These are phyloP conservation scores for Liodrosophila aerea DNA, from an alignment of 2,888 invertebrate genomes.

Conservation along the genomic window DNA sequence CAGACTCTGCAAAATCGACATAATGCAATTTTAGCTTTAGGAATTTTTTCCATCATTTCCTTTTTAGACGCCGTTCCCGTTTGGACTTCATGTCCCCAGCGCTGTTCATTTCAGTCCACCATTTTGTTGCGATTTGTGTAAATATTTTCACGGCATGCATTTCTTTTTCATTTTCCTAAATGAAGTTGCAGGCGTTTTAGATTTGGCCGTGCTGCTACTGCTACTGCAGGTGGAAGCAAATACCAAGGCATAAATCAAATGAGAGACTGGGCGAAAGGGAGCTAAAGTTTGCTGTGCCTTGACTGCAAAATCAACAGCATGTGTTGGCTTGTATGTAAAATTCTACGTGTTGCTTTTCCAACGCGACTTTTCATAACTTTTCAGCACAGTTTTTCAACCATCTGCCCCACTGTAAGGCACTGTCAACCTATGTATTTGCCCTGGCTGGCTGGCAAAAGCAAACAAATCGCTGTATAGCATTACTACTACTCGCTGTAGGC, in stretches of 20 bases:
- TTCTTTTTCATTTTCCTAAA: slow-evolving; percentile 24
- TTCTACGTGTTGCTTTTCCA: slow-evolving; percentile 62
- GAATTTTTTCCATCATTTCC: slow-evolving; percentile 49
- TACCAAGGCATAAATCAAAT: slow-evolving; percentile 62
- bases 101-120: slow-evolving; percentile 33
- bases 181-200: slow-evolving; percentile 36
- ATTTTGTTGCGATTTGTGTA: slow-evolving; percentile 44
- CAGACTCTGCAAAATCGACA: slow-evolving; percentile 66
- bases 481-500: background rate
- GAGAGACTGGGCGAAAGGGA: background rate
- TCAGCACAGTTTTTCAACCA: background rate
- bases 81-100: slow-evolving; percentile 11
- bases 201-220: slow-evolving; percentile 7
- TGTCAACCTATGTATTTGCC: too few relatives aligned
- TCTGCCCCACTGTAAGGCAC: too few relatives aligned
- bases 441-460: slow-evolving; percentile 23
- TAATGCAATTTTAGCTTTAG: slow-evolving; percentile 70
- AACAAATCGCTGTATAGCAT: slow-evolving; percentile 39
- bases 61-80: slow-evolving; percentile 17
- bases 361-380: slow-evolving; percentile 55
- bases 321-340: slow-evolving; percentile 34
- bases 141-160: slow-evolving; percentile 47
- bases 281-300: slow-evolving; percentile 5
- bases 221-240: slow-evolving; percentile 34
- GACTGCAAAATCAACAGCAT: slow-evolving; percentile 5